Evolutionary conservation across 2,113 vertebrate species (phyloP), one percentile per base, ranked within the genome.

Genomic region (Butastur rufipennis): DNA sequence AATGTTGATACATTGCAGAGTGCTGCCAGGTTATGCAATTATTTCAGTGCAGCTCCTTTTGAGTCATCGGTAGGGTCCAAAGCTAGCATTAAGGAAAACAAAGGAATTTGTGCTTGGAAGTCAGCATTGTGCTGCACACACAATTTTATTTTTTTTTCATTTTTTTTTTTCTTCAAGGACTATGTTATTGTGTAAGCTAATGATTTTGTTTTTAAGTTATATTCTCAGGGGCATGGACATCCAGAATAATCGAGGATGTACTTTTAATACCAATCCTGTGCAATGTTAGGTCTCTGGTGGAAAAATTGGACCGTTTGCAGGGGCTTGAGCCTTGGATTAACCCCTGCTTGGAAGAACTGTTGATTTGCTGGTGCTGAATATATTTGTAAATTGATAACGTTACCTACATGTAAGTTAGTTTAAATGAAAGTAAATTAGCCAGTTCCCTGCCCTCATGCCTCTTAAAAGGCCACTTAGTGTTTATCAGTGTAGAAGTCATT

Each of bases 81-180:
- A 95, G 80, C 95, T 92, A 92, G 82, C 50, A 55, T 86, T 93
- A 88, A 94, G 66, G 73, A 85, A 95, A 93, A 81, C 71, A 95
- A 96, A 96, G 74, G 94, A 91, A 94, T 96, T 92, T 94, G 62
- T 82, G 42, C 94, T 96, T 96, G 93, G 91, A 97, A 96, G 61
- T 88, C 87, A 81, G 67, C 40, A 18, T 82, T 93, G 74, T 81
- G 80, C 48, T 94, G 66, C 74, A 71, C 42, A 67, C 36, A 63
- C 42, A 31, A 31, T 26, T 34, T 72, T 71, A 18, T 48, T 91
- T 82, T 80, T 80, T 56, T 18, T 50, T 25, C 7, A 50, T 25
- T 52, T 27, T 16, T 29, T 34, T 16, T 53, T 27, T n/a, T 78
- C 48, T 29, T 53, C 70, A 91, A 88, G 91, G 83, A 42, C 89